phyloP scores from a whole-genome alignment of 2,113 vertebrate genomes.

The Caracal caracal region DNA sequence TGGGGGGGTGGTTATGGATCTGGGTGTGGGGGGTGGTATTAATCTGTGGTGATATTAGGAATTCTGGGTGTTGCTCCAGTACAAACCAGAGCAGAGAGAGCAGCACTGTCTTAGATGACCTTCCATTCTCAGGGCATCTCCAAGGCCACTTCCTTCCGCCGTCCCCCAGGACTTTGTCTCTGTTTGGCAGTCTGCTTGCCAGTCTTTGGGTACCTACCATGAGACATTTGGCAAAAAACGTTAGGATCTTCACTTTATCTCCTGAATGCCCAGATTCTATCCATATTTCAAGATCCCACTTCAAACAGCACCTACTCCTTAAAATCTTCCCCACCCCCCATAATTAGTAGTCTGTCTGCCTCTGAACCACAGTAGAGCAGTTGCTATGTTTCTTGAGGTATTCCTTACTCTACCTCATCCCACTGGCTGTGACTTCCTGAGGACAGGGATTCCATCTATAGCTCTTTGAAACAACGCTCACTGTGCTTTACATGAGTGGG shows the following conservation, averaged over 20 bases:
- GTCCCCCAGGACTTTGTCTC: neutral
- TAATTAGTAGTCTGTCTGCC: neutral
- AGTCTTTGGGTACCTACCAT: neutral
- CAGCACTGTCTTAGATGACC: neutral
- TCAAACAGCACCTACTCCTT: neutral
- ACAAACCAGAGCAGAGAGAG: neutral
- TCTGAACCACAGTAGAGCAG: too few species aligned
- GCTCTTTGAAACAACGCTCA: neutral
- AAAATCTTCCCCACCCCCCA: neutral
- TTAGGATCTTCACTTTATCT: neutral
- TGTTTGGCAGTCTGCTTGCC: neutral
- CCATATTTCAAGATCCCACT: neutral
- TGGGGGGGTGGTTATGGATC: too few species aligned
- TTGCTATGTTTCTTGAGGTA: neutral
- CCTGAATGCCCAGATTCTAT: neutral
- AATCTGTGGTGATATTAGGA: neutral
- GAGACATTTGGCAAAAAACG: neutral
- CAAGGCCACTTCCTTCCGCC: neutral
- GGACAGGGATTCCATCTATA: neutral
- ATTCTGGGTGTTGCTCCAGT: neutral
- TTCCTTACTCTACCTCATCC: neutral
- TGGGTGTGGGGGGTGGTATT: neutral
- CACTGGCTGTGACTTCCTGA: neutral
- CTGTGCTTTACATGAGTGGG: accelerated
- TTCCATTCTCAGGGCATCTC: neutral